These are phyloP conservation scores for Agonopterix alstromeriana DNA, from an alignment of 2,888 invertebrate species.

Conservation along the genomic window DNA sequence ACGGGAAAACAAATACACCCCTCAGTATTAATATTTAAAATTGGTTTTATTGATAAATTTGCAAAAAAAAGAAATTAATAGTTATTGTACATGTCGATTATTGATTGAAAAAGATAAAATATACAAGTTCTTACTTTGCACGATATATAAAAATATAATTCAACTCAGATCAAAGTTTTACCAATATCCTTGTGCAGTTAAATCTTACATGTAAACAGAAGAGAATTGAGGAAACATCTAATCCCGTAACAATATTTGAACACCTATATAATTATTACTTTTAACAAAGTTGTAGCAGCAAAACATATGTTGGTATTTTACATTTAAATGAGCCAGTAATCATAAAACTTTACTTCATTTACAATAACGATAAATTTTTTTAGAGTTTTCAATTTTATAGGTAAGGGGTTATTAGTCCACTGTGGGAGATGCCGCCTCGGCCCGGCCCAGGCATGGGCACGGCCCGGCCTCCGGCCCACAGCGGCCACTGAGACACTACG, in stretches of 20 bases:
- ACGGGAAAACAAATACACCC: constrained; percentile 38
- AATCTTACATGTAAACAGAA: constrained; percentile 63
- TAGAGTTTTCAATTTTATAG: constrained; percentile 47
- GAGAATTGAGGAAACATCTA: constrained; percentile 68
- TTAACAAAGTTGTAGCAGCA: constrained; percentile 72
- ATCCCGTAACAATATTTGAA: constrained; percentile 73
- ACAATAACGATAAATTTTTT: constrained; percentile 68
- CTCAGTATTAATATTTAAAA: constrained; percentile 62
- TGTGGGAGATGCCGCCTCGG: constrained; percentile 6
- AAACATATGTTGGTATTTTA: constrained; percentile 63
- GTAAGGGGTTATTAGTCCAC: constrained; percentile 45
- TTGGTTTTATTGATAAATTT: constrained; percentile 74
- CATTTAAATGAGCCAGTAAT: constrained; percentile 68
- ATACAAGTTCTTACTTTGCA: constrained; percentile 71
- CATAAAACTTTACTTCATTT: constrained; percentile 68
- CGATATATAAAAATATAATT: constrained; percentile 72
- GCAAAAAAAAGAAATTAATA: constrained; percentile 70
- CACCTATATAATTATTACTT: constrained; percentile 65
- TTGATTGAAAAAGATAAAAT: constrained; percentile 72
- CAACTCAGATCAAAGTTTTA: constrained; percentile 73
- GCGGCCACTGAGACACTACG: constrained; percentile 33
- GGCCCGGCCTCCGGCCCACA: constrained; percentile 20
- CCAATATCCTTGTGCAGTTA: constrained; percentile 76
- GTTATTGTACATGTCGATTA: constrained; percentile 75
- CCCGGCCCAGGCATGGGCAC: constrained; percentile 8